Evolutionary conservation across 2,797 vertebrate species (phyloP).

Genomic region (Holocentrus rufus): DNA sequence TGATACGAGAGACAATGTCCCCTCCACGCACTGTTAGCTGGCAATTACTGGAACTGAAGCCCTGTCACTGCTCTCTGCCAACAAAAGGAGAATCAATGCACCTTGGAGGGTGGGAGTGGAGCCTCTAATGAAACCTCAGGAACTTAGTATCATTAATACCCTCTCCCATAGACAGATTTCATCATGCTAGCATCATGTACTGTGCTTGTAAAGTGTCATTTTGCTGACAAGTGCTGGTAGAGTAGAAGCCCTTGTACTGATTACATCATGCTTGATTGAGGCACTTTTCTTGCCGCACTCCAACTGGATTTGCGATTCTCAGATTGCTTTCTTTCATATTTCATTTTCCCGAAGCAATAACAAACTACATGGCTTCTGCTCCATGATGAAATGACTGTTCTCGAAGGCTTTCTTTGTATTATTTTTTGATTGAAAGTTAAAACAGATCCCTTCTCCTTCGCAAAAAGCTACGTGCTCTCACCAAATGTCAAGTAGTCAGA

Average conservation of each 20-base stretch:
- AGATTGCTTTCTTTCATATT: constrained; percentile 35
- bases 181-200: neutral
- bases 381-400: constrained; percentile 42
- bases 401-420: constrained; percentile 59
- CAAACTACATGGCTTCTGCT: neutral
- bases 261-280: constrained; percentile 43
- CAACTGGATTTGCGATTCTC: constrained; percentile 7
- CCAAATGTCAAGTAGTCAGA: constrained; percentile 54
- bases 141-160: constrained; percentile 24
- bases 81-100: constrained; percentile 51
- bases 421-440: constrained; percentile 62
- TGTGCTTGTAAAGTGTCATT: constrained; percentile 12
- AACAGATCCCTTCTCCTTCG: constrained; percentile 46
- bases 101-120: constrained; percentile 23
- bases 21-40: constrained; percentile 60
- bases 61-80: constrained; percentile 35
- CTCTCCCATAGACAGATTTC: constrained; percentile 20
- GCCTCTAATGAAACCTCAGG: constrained; percentile 30
- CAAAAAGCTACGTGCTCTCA: constrained; percentile 9
- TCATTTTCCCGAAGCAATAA: constrained; percentile 29
- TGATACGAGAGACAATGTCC: constrained; percentile 56
- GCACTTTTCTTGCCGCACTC: constrained; percentile 39
- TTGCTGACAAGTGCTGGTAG: neutral
- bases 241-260: constrained; percentile 5
- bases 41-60: constrained; percentile 62